Conservation (phyloP, 2,888 invertebrate genomes). For the Crematogaster levior region DNA sequence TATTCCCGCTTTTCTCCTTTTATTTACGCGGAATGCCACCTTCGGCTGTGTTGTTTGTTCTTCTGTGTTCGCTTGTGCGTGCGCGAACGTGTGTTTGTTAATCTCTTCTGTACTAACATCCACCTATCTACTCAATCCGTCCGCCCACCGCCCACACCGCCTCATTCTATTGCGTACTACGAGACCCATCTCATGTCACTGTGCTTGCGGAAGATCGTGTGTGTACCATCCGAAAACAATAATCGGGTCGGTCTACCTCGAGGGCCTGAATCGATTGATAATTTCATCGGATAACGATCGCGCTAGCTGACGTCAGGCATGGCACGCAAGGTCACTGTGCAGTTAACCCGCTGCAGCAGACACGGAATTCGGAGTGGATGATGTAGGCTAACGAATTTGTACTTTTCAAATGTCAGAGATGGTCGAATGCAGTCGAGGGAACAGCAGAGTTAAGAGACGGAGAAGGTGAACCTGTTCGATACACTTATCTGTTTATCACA, state of each 20-base stretch:
- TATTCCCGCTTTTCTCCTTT: slow-evolving; percentile 33
- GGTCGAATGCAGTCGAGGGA: not conserved
- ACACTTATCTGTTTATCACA: not conserved
- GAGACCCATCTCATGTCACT: slow-evolving; percentile 19
- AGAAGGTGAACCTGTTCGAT: not conserved
- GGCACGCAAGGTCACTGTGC: slow-evolving; percentile 47
- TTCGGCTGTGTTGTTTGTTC: slow-evolving; percentile 19
- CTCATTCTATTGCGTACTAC: slow-evolving; percentile 35
- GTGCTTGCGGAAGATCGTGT: slow-evolving; percentile 6
- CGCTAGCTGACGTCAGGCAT: slow-evolving; percentile 29
- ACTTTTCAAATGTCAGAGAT: slow-evolving; percentile 47
- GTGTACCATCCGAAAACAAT: slow-evolving; percentile 33
- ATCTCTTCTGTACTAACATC: slow-evolving; percentile 41
- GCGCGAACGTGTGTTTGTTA: slow-evolving; percentile 33
- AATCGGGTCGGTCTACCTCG: slow-evolving; percentile 12
- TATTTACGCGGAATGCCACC: slow-evolving; percentile 13
- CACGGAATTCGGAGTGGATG: slow-evolving; percentile 40
- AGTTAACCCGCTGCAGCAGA: slow-evolving; percentile 49
- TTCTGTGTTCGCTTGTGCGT: slow-evolving; percentile 6
- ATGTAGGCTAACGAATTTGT: slow-evolving; percentile 53
- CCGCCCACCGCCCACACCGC: not conserved
- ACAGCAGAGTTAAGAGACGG: not conserved
- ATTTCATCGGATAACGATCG: slow-evolving; percentile 41
- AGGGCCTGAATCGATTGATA: slow-evolving; percentile 44
- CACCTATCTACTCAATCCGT: not conserved